Conservation (phyloP, 2,797 vertebrate genomes). For the Acanthiza pusilla region DNA sequence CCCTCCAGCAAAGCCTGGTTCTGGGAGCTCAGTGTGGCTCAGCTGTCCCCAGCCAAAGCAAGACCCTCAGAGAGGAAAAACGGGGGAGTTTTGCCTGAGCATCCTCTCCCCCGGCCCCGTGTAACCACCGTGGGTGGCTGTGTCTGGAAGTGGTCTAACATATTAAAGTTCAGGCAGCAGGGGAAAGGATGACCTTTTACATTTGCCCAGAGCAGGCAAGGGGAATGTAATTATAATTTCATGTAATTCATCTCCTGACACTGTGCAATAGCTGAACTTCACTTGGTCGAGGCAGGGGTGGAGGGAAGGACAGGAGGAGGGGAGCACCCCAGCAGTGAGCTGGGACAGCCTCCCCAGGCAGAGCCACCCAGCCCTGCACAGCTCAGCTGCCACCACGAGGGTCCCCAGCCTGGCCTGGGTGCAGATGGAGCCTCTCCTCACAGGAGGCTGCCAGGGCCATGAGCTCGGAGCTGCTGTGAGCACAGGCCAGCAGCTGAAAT, state of each 20-base stretch:
- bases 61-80: background rate
- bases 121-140: conserved; percentile 40
- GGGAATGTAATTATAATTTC: conserved; percentile 50
- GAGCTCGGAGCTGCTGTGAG: background rate
- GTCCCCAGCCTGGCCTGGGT: fast-evolving
- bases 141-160: conserved; percentile 11
- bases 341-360: fast-evolving
- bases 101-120: background rate
- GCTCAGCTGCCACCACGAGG: background rate
- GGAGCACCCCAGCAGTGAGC: background rate
- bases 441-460: background rate
- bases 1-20: background rate
- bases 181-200: conserved; percentile 64
- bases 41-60: background rate
- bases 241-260: conserved; percentile 46
- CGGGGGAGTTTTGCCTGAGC: background rate
- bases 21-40: fast-evolving
- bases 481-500: background rate
- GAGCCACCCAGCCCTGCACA: fast-evolving
- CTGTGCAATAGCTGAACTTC: background rate
- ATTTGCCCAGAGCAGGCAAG: conserved; percentile 52
- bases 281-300: background rate
- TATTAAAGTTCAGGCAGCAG: conserved; percentile 42
- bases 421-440: background rate
- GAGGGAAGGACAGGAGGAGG: background rate